Evolutionary conservation across 2,113 vertebrate genomes (phyloP), one percentile per base, ranked within the genome.

Genomic region (Amphiprion ocellaris): DNA sequence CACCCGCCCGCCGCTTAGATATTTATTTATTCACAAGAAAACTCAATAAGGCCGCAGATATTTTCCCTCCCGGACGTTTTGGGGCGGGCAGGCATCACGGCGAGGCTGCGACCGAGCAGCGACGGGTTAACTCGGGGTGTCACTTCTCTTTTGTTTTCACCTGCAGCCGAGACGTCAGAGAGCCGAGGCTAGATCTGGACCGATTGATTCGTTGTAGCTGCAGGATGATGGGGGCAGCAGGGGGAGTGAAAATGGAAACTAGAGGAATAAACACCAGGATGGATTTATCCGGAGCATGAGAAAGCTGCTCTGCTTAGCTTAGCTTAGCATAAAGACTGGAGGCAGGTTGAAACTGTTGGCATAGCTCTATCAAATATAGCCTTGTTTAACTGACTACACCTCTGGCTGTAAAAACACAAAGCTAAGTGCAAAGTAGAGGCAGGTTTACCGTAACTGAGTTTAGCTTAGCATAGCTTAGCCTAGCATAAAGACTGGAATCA

Each of bases 21-120:
- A 93, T 93, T 92, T 91, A 93, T 94, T 92, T 91, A 93, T 94
- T 94, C 92, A 90, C 80, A 79, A 85, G 89, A 91, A 94, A 93
- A 91, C 88, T 90, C 89, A 91, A 93, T 93, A 91, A 90, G 85
- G 72, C 74, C 59, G 26, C 79, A 70, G 77, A 19, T 60, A 54
- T 17, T 37, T 30, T 67, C 10, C 74, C 77, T 79, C 62, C 12
- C 10, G 17, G 76, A 79, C 19, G 0, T 47, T 79, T 81, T 50
- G 67, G 26, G 68, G 60, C 46, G 17, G 67, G 77, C 59, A 83
- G 37, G 67, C 81, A 87, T 70, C 79, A 60, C 64, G 2, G 72
- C 52, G 46, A n/a, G 21, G 69, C 23, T 24, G 61, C 79, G 82
- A 82, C 76, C 74, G 19, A 70, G 73, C 81, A 28, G 88, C 44